phyloP scores from a whole-genome alignment of 2,113 vertebrate genomes.

The Megaceryle maxima region DNA sequence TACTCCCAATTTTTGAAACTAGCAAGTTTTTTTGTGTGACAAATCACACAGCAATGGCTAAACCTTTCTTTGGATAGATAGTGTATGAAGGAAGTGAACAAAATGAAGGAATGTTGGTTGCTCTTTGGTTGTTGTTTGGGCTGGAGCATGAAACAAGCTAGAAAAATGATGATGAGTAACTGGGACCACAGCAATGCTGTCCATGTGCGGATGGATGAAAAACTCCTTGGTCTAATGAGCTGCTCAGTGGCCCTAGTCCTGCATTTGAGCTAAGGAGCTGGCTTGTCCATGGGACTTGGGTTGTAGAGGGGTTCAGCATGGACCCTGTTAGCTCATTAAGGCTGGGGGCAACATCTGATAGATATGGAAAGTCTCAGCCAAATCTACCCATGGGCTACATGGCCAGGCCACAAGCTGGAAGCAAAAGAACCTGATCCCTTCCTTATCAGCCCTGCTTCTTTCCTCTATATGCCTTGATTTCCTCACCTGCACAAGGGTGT shows the following conservation, averaged over 20 bases:
- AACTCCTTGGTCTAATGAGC: not conserved
- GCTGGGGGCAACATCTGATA: rapidly evolving
- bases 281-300: not conserved
- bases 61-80: not conserved
- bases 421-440: rapidly evolving
- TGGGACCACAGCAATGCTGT: not conserved
- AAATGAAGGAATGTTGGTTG: not conserved
- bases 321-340: not conserved
- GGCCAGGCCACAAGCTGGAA: not conserved
- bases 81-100: not conserved
- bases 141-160: not conserved
- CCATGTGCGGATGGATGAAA: not conserved
- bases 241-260: not conserved
- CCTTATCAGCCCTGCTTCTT: not conserved
- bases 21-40: not conserved
- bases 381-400: rapidly evolving
- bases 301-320: rapidly evolving
- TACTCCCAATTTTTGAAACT: not conserved
- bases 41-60: not conserved
- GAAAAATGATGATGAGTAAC: not conserved
- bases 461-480: not conserved
- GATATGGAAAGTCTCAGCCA: not conserved
- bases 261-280: not conserved
- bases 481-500: not conserved
- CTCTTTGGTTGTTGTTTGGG: not conserved